These are phyloP conservation scores for Orthosia gracilis DNA, from an alignment of 2,888 invertebrate species.

Conservation along the genomic window DNA sequence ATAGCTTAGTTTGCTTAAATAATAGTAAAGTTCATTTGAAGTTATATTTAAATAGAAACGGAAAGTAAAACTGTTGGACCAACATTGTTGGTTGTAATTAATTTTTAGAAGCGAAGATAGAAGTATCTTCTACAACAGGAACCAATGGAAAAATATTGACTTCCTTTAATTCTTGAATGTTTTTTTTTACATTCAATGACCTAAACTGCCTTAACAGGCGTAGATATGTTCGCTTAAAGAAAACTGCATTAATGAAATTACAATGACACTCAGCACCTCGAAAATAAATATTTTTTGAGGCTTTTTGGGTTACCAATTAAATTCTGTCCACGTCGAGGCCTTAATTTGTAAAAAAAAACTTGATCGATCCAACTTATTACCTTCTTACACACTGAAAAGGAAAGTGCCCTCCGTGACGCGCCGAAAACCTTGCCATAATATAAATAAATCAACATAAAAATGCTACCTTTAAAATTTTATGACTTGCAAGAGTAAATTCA, in stretches of 20 bases:
- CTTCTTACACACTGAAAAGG: constrained; percentile 48
- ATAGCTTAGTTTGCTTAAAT: constrained; percentile 26
- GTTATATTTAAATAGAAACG: not conserved
- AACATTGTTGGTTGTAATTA: not conserved
- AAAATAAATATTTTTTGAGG: constrained; percentile 21
- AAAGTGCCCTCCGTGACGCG: constrained; percentile 51
- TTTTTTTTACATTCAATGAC: not conserved
- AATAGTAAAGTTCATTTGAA: constrained; percentile 8
- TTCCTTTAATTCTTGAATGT: not conserved
- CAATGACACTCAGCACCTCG: not conserved
- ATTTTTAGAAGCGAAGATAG: not conserved
- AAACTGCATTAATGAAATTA: constrained; percentile 14
- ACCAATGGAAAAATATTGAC: not conserved
- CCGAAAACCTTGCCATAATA: constrained; percentile 39
- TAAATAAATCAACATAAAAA: constrained; percentile 67
- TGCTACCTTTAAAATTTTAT: constrained; percentile 68
- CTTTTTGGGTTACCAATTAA: constrained; percentile 49
- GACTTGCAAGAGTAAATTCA: constrained; percentile 65
- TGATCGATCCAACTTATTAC: constrained; percentile 39
- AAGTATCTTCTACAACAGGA: not conserved
- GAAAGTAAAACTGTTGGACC: not conserved
- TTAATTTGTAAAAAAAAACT: constrained; percentile 49
- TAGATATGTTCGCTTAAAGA: not conserved
- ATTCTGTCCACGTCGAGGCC: constrained; percentile 36
- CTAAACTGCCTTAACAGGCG: not conserved